Evolutionary conservation across 2,113 vertebrate genomes (phyloP).

Genomic region (Pelobates fuscus): DNA sequence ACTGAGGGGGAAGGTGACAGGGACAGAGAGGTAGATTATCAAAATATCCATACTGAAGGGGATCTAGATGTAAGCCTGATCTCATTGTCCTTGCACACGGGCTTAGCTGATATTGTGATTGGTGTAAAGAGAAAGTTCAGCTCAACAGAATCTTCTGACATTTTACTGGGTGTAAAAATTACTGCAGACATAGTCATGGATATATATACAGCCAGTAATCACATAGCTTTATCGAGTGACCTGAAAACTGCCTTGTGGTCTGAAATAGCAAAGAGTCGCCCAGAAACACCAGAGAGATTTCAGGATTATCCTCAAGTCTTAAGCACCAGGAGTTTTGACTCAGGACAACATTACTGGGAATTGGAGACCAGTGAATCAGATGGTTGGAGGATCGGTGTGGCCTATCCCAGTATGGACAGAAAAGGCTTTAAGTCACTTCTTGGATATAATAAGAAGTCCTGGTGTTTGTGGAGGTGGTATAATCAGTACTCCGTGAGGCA

Average conservation of each 20-base stretch:
- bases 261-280: too few species aligned
- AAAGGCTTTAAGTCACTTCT: too few species aligned
- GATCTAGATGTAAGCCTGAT: not conserved
- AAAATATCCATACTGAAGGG: too few species aligned
- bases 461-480: too few species aligned
- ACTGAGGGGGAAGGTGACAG: not conserved
- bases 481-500: too few species aligned
- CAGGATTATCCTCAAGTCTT: not conserved
- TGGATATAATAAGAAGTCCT: too few species aligned
- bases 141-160: not conserved
- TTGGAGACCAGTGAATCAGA: too few species aligned
- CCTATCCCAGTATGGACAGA: too few species aligned
- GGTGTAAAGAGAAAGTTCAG: not conserved
- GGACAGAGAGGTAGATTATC: not conserved
- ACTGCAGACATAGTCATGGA: too few species aligned
- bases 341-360: too few species aligned
- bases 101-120: not conserved
- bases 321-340: not conserved
- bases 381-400: too few species aligned
- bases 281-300: too few species aligned
- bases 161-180: constrained; percentile 8
- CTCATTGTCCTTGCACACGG: not conserved
- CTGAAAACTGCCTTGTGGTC: not conserved
- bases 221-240: not conserved
- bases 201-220: not conserved